phyloP scores from a whole-genome alignment of 2,888 invertebrate genomes.

The Lissonota sp. region DNA sequence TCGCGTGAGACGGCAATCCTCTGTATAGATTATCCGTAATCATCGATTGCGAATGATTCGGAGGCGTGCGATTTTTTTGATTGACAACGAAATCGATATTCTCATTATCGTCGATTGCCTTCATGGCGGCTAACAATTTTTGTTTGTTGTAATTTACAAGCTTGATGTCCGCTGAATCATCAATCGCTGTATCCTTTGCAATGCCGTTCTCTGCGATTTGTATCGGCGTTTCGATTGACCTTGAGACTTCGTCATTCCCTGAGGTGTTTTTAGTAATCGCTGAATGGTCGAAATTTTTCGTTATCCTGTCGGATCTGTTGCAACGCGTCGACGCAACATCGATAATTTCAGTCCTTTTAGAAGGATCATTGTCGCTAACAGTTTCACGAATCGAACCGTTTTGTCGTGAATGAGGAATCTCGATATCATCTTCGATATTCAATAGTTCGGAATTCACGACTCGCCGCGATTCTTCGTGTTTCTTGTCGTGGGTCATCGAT shows the following conservation, averaged over 20 bases:
- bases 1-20: slow-evolving; percentile 77
- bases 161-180: slow-evolving; percentile 49
- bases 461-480: slow-evolving; percentile 3
- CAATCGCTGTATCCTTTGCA: not conserved
- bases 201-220: not conserved
- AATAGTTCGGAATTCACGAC: not conserved
- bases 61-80: slow-evolving; percentile 67
- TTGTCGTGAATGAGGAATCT: slow-evolving; percentile 32
- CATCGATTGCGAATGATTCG: slow-evolving; percentile 71
- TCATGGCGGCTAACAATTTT: slow-evolving; percentile 87
- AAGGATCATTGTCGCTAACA: not conserved
- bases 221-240: too few species aligned
- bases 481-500: not conserved
- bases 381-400: slow-evolving; percentile 26
- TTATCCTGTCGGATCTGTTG: not conserved
- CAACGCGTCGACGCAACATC: not conserved
- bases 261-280: not conserved
- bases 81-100: slow-evolving; percentile 77
- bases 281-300: slow-evolving; percentile 10
- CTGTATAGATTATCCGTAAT: slow-evolving; percentile 80
- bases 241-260: too few species aligned
- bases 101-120: slow-evolving; percentile 86
- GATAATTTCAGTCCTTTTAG: not conserved
- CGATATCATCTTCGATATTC: slow-evolving; percentile 6
- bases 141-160: slow-evolving; percentile 84